Evolutionary conservation across 2,113 vertebrate genomes (phyloP).

Genomic region (Gobius niger): DNA sequence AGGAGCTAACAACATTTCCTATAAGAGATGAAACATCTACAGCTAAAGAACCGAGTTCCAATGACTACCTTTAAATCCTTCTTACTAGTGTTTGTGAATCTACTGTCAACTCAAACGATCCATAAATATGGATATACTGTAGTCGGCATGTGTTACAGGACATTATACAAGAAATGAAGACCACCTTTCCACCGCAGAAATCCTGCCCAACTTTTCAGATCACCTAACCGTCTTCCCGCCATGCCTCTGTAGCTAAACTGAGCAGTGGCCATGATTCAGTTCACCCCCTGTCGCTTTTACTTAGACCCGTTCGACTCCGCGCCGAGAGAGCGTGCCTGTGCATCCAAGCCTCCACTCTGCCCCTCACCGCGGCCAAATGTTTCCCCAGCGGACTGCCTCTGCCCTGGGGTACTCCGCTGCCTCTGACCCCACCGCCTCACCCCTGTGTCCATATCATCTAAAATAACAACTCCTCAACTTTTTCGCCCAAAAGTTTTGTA

Average conservation of each 20-base stretch:
- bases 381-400: slow-evolving; percentile 54
- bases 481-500: slow-evolving; percentile 65
- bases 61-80: background rate
- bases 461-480: slow-evolving; percentile 53
- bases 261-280: slow-evolving; percentile 54
- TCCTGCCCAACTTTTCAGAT: slow-evolving; percentile 30
- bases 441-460: slow-evolving; percentile 44
- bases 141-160: background rate
- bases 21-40: no score
- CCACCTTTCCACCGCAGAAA: slow-evolving; percentile 19
- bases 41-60: background rate
- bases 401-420: slow-evolving; percentile 49
- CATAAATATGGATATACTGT: no score
- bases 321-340: slow-evolving; percentile 50
- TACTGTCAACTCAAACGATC: no score
- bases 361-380: slow-evolving; percentile 53
- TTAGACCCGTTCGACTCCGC: slow-evolving; percentile 53
- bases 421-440: slow-evolving; percentile 54
- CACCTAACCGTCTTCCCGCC: slow-evolving; percentile 23
- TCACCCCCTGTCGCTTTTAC: slow-evolving; percentile 49
- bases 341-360: slow-evolving; percentile 68
- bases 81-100: no score
- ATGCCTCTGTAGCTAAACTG: slow-evolving; percentile 59
- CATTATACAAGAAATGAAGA: background rate
- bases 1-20: no score